These are phyloP conservation scores for Mastomys coucha DNA, from an alignment of 2,113 vertebrate genomes.

Conservation along the genomic window DNA sequence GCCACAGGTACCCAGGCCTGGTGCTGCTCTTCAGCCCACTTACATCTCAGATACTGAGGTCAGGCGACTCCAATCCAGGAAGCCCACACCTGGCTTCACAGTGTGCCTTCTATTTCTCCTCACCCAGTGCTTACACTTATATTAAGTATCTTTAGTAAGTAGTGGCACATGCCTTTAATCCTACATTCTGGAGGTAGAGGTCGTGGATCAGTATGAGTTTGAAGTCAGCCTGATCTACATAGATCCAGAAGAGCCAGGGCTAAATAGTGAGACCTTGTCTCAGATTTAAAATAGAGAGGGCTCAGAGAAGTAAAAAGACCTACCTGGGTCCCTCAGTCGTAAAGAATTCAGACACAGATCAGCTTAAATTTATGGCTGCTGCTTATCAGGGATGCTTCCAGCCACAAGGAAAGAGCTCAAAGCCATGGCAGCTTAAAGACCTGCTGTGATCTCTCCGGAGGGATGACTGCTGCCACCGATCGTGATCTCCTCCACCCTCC, in stretches of 20 bases:
- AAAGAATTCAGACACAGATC: background rate
- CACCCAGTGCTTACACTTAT: background rate
- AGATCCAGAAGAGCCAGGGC: background rate
- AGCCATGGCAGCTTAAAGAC: slow-evolving; percentile 5
- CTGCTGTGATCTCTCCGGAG: background rate
- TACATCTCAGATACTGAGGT: background rate
- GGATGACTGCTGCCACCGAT: background rate
- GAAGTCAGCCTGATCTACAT: background rate
- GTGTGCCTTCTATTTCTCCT: background rate
- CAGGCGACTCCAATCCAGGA: too few species aligned
- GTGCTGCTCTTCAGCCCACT: background rate
- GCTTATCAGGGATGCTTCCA: slow-evolving; percentile 28
- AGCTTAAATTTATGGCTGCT: background rate
- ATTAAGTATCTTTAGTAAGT: background rate
- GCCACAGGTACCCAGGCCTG: slow-evolving; percentile 89
- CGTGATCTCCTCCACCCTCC: background rate
- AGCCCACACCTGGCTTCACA: background rate
- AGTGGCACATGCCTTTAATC: background rate
- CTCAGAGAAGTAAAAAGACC: background rate
- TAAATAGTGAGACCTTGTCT: background rate
- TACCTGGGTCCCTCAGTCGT: background rate
- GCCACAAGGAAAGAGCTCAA: background rate
- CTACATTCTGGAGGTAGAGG: background rate
- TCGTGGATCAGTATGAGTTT: background rate
- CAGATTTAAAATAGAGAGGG: background rate